Evolutionary conservation across 35 echinoderm and acorn worm species (phyloP).

Genomic region (Chiridota heheva): DNA sequence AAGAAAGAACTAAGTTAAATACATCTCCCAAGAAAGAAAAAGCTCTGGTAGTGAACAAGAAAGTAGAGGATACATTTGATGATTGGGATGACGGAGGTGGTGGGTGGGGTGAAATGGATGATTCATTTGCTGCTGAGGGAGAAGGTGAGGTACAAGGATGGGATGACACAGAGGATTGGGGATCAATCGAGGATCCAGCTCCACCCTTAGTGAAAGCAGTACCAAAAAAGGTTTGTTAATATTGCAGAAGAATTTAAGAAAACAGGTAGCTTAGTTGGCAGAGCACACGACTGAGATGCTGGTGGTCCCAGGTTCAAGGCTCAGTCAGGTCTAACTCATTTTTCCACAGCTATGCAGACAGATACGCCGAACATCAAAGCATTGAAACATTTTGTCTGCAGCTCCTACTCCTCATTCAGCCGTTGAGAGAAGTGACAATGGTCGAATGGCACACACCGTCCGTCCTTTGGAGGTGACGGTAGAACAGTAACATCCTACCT

Average conservation of each 20-base stretch:
- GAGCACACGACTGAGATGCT: slow-evolving; percentile 1
- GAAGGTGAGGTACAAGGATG: slow-evolving; percentile 53
- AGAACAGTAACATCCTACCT: slow-evolving; percentile 37
- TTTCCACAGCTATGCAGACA: too few species aligned
- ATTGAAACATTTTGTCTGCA: slow-evolving; percentile 73
- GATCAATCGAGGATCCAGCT: slow-evolving; percentile 58
- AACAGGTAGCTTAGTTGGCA: slow-evolving; percentile 1
- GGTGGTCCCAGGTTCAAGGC: too few species aligned
- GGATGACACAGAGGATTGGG: slow-evolving; percentile 68
- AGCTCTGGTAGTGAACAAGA: not conserved
- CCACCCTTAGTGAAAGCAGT: slow-evolving; percentile 15
- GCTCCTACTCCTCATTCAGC: too few species aligned
- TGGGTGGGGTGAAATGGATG: slow-evolving; percentile 10
- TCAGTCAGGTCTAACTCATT: too few species aligned
- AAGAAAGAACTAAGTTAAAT: not conserved
- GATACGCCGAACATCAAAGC: too few species aligned
- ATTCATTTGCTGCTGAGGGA: not conserved
- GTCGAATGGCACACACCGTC: too few species aligned
- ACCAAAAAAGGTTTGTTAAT: slow-evolving; percentile 29
- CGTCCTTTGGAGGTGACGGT: slow-evolving; percentile 50
- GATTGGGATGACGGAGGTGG: slow-evolving; percentile 7
- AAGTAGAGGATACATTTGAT: slow-evolving; percentile 17
- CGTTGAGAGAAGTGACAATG: too few species aligned
- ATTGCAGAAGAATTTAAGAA: not conserved
- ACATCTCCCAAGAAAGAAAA: slow-evolving; percentile 5